Evolutionary conservation across 2,888 invertebrate genomes (phyloP).

Genomic region (Plutella xylostella): DNA sequence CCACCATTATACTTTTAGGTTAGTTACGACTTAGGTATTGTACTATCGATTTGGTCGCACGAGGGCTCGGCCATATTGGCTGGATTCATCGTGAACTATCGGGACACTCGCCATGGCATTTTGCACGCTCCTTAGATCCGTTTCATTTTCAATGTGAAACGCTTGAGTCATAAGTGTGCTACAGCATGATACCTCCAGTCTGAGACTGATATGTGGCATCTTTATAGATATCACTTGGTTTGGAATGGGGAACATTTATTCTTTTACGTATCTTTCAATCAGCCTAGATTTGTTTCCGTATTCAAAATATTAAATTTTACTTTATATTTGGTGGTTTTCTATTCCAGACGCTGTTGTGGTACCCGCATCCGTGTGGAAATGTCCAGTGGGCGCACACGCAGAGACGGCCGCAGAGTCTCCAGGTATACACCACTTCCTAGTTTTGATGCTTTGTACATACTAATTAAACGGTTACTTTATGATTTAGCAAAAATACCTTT

Average conservation of each 20-base stretch:
- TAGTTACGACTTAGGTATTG: too few relatives aligned
- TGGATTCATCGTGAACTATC: too few relatives aligned
- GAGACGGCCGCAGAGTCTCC: constrained; percentile 72
- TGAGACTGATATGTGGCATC: constrained; percentile 42
- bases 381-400: constrained; percentile 88
- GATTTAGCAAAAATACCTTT: constrained; percentile 10
- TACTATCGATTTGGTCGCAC: too few relatives aligned
- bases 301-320: too few relatives aligned
- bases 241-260: constrained; percentile 52
- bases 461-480: constrained; percentile 7
- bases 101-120: too few relatives aligned
- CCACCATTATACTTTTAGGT: constrained; percentile 6
- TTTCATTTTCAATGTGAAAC: constrained; percentile 56
- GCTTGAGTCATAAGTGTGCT: constrained; percentile 70
- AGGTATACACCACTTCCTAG: constrained; percentile 21
- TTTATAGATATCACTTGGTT: constrained; percentile 35
- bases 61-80: too few relatives aligned
- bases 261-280: not conserved
- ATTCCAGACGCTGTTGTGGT: constrained; percentile 84
- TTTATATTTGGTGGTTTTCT: not conserved
- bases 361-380: constrained; percentile 92
- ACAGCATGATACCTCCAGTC: constrained; percentile 56
- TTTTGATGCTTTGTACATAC: not conserved
- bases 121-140: constrained; percentile 68
- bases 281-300: too few relatives aligned